Base-by-base conservation (phyloP, 1,140 invertebrate species). In the Colletes gigas region DNA sequence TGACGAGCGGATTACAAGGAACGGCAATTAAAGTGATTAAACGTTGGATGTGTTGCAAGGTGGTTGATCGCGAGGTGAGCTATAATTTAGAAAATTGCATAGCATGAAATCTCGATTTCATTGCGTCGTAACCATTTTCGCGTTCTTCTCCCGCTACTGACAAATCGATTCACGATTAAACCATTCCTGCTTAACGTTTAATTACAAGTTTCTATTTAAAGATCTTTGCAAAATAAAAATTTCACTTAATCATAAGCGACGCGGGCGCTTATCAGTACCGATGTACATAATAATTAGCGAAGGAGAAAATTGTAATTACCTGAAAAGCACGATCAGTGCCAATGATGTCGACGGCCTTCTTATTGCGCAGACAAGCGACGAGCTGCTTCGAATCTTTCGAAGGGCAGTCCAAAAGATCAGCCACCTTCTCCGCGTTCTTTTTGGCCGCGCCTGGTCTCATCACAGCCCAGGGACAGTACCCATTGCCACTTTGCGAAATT, bases 401-500 rank as follows among this genome's bases (percentile, higher is more conserved):
- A 0, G 94, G 93, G 85, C 96, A 97, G 15, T 93, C 90, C 1
- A 97, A 81, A 70, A 94, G 88, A 83, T 95, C 86, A 0, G 95
- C 96, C 30, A 97, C 87, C 72, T 94, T 94, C 62, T 94, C 91
- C 0, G 96, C 95, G 81, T 96, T 95, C 12, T 93, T 88, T 10
- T 94, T 91, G 0, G 96, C 95, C 76, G 96, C 93, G 14, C 95
- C 95, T 41, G 95, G 91, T 70, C 92, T 94, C 0, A 96, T 94
- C 68, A 97, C 94, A 0, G 96, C 95, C 97, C 97, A 98, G 0
- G 96, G 94, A 88, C 96, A 96, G 10, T 97, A 91, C 3, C 96
- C 95, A 2, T 96, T 97, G 3, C 97, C 97, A 88, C 97, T 97
- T 92, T 97, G 95, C 0, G 96, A 95, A 75, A 97, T 97, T 5